Base-by-base conservation (phyloP, 2,113 vertebrate species). In the Tor tambroides region DNA sequence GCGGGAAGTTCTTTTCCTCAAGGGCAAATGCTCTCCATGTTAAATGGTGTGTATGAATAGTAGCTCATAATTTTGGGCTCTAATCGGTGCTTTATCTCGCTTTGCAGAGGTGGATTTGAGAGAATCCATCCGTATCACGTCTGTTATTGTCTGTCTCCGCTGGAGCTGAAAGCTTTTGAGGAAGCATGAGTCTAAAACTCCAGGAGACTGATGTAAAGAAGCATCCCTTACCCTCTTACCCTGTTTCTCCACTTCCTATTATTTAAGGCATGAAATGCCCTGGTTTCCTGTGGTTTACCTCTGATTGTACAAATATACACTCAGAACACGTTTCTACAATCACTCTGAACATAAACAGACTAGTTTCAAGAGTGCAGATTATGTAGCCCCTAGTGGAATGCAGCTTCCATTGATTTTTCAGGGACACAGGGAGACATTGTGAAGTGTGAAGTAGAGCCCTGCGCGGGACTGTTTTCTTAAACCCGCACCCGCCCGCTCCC, bases 71-170 rank as follows among this genome's bases (percentile, higher is more conserved):
- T 94, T 94, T 91, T 91, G 85, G 32, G 21, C 71, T 77, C 89
- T 93, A 94, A 94, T 93, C 89, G 85, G 89, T 69, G 90, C 90
- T 91, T 95, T 93, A 94, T 94, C 89, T 89, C 86, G 46, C 86
- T 81, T 84, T 14, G 63, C 85, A 32, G 87, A 43, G 92, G 93
- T 93, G 91, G 92, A 90, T 92, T 91, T 90, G 88, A 87, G 89
- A 92, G 91, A 88, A 93, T 91, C 92, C 92, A 91, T 86, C 56
- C 89, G 93, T 88, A 46, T 91, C 90, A 87, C 87, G 43, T 74
- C 88, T 0, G 41, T 84, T 90, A 92, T 94, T 95, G 92, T 94
- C 88, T 84, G 41, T 86, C 88, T 89, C 93, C 92, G 93, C 86
- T 95, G 92, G 92, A 94, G 94, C 92, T 71, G 91, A 92, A 94